Conservation (phyloP, 2,113 vertebrate genomes). For the Limanda limanda region DNA sequence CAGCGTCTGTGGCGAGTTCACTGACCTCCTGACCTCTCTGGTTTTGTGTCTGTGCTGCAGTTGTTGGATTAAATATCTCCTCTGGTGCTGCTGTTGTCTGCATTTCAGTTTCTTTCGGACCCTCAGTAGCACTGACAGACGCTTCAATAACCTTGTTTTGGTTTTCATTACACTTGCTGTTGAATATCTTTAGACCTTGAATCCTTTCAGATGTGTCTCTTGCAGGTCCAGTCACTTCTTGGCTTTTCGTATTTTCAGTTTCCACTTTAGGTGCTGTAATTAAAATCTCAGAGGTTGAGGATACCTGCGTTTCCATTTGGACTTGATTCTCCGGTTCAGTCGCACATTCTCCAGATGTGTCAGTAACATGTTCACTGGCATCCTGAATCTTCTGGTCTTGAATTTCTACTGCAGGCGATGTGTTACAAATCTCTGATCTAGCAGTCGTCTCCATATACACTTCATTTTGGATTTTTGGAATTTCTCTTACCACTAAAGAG, state of each 20-base stretch:
- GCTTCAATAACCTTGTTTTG: slow-evolving; percentile 3
- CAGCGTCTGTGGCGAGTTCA: neutral
- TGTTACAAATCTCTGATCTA: neutral
- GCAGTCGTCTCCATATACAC: slow-evolving; percentile 12
- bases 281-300: neutral
- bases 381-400: neutral
- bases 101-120: slow-evolving; percentile 19
- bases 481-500: slow-evolving; percentile 4
- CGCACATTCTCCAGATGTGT: slow-evolving; percentile 2
- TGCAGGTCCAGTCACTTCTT: neutral
- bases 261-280: neutral
- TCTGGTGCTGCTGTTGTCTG: slow-evolving; percentile 15
- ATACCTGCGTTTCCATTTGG: slow-evolving; percentile 12
- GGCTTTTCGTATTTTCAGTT: neutral
- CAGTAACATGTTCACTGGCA: slow-evolving; percentile 3
- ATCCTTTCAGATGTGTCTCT: slow-evolving; percentile 1
- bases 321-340: slow-evolving; percentile 11
- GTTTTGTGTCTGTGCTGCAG: slow-evolving; percentile 16
- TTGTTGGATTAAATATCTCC: slow-evolving; percentile 26
- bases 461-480: neutral
- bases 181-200: slow-evolving; percentile 4
- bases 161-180: slow-evolving; percentile 16
- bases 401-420: neutral
- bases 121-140: neutral
- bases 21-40: slow-evolving; percentile 17